Evolutionary conservation across 2,113 vertebrate genomes (phyloP).

Genomic region (Marmota flaviventris): DNA sequence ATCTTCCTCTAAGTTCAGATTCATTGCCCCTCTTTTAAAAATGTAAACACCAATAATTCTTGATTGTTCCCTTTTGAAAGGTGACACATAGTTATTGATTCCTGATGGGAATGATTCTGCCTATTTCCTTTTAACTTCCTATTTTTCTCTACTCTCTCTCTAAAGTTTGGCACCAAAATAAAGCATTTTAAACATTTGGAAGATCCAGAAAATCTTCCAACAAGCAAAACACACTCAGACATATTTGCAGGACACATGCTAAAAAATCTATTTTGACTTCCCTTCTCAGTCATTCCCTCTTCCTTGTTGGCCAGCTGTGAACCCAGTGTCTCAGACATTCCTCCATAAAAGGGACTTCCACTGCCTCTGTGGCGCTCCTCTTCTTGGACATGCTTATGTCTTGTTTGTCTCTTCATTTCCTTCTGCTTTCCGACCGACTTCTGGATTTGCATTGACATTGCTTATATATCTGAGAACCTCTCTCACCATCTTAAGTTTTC

Average conservation of each 20-base stretch:
- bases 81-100: background rate
- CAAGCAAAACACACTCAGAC: background rate
- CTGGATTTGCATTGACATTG: background rate
- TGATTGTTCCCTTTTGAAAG: background rate
- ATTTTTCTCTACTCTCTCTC: background rate
- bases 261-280: background rate
- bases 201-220: background rate
- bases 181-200: background rate
- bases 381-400: background rate
- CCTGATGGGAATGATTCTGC: background rate
- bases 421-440: background rate
- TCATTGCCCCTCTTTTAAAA: too few species aligned
- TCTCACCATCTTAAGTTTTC: background rate
- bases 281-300: background rate
- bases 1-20: background rate
- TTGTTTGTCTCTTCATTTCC: background rate
- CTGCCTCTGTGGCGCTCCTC: rapidly evolving
- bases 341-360: background rate
- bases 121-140: background rate
- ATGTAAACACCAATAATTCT: background rate
- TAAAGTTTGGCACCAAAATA: background rate
- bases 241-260: background rate
- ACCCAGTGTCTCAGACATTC: background rate
- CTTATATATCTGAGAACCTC: background rate
- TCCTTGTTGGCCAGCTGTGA: background rate